phyloP scores from a whole-genome alignment of 2,113 vertebrate species.

The Phasianus colchicus region DNA sequence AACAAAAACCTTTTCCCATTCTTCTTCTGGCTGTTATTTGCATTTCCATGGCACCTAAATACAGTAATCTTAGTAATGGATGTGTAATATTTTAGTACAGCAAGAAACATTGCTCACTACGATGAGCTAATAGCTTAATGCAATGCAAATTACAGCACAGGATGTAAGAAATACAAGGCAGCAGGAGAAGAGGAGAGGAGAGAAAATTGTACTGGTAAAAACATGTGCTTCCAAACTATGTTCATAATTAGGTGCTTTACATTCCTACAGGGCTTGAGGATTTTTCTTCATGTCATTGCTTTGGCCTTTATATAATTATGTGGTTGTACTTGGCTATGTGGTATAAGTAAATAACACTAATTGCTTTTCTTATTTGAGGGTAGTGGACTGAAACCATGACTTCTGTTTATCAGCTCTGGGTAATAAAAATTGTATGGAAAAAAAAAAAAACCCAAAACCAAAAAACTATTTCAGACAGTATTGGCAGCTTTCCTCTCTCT shows the following conservation, averaged over 20 bases:
- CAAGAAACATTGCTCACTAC: neutral
- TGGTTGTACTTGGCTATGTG: constrained; percentile 47
- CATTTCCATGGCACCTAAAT: neutral
- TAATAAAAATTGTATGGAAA: constrained; percentile 22
- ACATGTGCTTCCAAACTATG: neutral
- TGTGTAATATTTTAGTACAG: neutral
- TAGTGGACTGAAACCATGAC: constrained; percentile 33
- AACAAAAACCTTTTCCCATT: neutral
- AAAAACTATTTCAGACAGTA: neutral
- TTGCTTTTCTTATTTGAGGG: constrained; percentile 35
- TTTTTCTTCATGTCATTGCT: neutral
- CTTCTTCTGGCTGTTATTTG: neutral
- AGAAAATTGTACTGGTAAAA: neutral
- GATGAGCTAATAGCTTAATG: neutral
- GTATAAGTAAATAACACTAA: constrained; percentile 7
- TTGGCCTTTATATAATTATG: constrained; percentile 7
- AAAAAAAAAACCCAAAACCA: neutral
- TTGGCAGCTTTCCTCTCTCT: neutral
- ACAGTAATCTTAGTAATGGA: neutral
- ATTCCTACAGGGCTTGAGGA: neutral
- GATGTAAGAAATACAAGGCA: neutral
- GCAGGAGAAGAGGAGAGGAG: neutral
- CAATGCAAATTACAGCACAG: neutral
- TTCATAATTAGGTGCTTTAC: neutral
- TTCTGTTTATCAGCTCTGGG: constrained; percentile 34